Conservation (phyloP, 2,113 vertebrate genomes). For the Laticauda laticaudata region DNA sequence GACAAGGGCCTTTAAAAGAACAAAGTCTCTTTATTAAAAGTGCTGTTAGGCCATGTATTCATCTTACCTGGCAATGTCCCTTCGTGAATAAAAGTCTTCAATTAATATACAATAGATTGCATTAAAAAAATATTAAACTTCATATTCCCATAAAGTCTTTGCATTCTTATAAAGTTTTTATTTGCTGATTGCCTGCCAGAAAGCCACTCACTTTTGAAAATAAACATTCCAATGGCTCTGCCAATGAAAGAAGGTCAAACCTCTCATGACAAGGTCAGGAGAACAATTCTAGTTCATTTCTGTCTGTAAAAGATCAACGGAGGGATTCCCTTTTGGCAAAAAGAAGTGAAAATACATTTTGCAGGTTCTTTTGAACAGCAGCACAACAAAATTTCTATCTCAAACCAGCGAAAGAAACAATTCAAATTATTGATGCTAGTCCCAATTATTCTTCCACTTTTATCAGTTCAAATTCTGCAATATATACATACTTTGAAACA, state of each 20-base stretch:
- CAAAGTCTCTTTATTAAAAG: not conserved
- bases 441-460: not conserved
- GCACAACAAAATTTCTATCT: not conserved
- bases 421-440: not conserved
- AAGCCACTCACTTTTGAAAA: slow-evolving; percentile 42
- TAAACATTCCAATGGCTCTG: slow-evolving; percentile 50
- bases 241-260: slow-evolving; percentile 54
- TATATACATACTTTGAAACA: not conserved
- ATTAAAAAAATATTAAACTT: not conserved
- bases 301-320: slow-evolving; percentile 28
- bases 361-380: slow-evolving; percentile 38
- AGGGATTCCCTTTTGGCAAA: slow-evolving; percentile 64
- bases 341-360: slow-evolving; percentile 47
- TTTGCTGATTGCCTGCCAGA: slow-evolving; percentile 24
- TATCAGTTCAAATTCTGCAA: not conserved
- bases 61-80: not conserved
- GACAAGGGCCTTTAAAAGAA: slow-evolving; percentile 4
- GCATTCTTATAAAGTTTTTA: slow-evolving; percentile 22
- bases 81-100: slow-evolving; percentile 3
- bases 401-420: not conserved
- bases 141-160: not conserved
- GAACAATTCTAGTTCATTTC: slow-evolving; percentile 48
- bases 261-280: slow-evolving; percentile 33
- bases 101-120: not conserved
- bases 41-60: not conserved